Base-by-base conservation (phyloP, 2,113 vertebrate species). In the Oryzias melastigma region DNA sequence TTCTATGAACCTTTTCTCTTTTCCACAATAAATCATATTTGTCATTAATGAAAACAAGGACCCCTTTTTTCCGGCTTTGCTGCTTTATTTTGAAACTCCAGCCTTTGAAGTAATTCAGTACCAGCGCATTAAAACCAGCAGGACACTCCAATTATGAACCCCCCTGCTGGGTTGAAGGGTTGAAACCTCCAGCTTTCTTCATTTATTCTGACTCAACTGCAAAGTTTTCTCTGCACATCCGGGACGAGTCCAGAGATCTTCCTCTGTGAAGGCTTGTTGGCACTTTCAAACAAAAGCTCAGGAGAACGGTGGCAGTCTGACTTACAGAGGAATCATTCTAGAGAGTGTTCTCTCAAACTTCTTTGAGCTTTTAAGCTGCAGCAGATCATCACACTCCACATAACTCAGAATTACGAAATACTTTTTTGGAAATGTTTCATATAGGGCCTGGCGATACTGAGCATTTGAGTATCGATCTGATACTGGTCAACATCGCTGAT, bases 131-230 rank as follows among this genome's bases (percentile, higher is more conserved):
- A 46, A 58, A 75, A 75, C 43, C 74, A 67, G 65, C 71, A 5
- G 71, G 65, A 44, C 41, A 1, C 53, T 53, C 75, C 81, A 81
- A 78, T 84, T 81, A 81, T 42, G 51, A 68, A 51, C 17, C 7
- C 7, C 46, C 75, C 81, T 42, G 71, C 68, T 65, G 75, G n/a
- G 58, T 24, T 57, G 41, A 68, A 56, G 61, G 74, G 35, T 35
- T 35, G 35, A 35, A 74, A 80, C 47, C 63, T 54, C 27, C 47
- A 58, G 51, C 29, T 48, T 40, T 63, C 50, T 60, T 17, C n/a
- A 6, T 40, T 13, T 25, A 47, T 25, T 48, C 43, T 3, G 4
- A 40, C 40, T 46, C 29, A 41, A 48, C 58, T 54, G 8, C 46
- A 61, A 48, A 50, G 35, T 35, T 35, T 35, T 35, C 35, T 12